phyloP scores from a whole-genome alignment of 2,113 vertebrate genomes.

The Leucosticte australis region DNA sequence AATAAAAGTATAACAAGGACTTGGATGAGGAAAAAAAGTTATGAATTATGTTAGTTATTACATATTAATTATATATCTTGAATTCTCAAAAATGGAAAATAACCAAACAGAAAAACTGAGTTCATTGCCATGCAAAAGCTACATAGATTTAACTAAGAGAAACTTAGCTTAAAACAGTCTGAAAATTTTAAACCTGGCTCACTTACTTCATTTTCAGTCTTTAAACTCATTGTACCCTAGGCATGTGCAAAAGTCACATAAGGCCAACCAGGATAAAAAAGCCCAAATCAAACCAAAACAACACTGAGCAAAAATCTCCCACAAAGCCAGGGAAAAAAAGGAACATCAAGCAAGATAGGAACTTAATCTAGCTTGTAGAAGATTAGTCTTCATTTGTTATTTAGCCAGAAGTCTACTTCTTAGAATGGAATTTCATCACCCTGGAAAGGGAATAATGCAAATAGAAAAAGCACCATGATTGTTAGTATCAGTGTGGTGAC shows the following conservation, averaged over 20 bases:
- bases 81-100: background rate
- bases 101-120: background rate
- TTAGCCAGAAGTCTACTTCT: background rate
- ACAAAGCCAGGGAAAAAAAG: background rate
- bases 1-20: background rate
- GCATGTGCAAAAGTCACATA: background rate
- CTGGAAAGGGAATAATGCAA: background rate
- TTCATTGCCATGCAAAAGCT: background rate
- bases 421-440: background rate
- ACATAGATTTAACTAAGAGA: background rate
- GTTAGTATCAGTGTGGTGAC: background rate
- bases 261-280: background rate
- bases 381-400: background rate
- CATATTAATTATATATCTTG: background rate
- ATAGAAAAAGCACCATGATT: background rate
- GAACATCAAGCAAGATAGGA: background rate
- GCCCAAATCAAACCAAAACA: background rate
- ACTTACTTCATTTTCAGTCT: background rate
- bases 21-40: background rate
- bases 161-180: background rate
- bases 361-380: background rate
- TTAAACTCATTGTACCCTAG: background rate
- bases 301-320: background rate
- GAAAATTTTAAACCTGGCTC: background rate
- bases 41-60: background rate